phyloP scores from a whole-genome alignment of 2,888 invertebrate genomes.

The Harpalus rufipes region DNA sequence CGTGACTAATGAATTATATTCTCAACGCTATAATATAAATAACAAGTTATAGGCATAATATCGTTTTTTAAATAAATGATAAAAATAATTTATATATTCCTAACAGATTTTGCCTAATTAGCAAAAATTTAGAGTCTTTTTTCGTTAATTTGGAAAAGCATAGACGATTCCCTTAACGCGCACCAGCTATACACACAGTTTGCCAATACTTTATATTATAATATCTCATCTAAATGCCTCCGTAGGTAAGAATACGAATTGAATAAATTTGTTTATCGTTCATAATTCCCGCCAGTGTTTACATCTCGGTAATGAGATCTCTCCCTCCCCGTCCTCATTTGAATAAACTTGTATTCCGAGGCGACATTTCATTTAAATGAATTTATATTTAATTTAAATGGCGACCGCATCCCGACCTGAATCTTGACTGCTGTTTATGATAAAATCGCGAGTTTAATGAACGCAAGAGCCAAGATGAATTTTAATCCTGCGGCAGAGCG shows the following conservation, averaged over 20 bases:
- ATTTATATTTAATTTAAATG: constrained; percentile 64
- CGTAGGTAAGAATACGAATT: not conserved
- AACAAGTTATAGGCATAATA: too few species aligned
- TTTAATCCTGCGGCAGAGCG: constrained; percentile 43
- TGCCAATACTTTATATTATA: not conserved
- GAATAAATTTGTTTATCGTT: not conserved
- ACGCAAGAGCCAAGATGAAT: constrained; percentile 57
- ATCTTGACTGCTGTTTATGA: constrained; percentile 62
- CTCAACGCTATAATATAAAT: too few species aligned
- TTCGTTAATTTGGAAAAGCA: too few species aligned
- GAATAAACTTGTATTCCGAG: constrained; percentile 52
- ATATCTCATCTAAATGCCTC: not conserved
- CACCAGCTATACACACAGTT: too few species aligned
- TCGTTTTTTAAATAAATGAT: too few species aligned
- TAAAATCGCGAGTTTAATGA: constrained; percentile 56
- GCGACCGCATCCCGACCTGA: constrained; percentile 39
- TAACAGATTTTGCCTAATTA: too few species aligned
- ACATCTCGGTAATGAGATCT: not conserved
- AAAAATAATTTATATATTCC: too few species aligned
- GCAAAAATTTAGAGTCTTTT: too few species aligned
- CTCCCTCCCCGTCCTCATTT: constrained; percentile 21
- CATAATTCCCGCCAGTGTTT: constrained; percentile 1
- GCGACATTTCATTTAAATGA: constrained; percentile 59
- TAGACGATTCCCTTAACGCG: too few species aligned
- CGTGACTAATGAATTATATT: too few species aligned